Conservation (phyloP, 64 coral and sea anemone species). For the Montipora sp. region DNA sequence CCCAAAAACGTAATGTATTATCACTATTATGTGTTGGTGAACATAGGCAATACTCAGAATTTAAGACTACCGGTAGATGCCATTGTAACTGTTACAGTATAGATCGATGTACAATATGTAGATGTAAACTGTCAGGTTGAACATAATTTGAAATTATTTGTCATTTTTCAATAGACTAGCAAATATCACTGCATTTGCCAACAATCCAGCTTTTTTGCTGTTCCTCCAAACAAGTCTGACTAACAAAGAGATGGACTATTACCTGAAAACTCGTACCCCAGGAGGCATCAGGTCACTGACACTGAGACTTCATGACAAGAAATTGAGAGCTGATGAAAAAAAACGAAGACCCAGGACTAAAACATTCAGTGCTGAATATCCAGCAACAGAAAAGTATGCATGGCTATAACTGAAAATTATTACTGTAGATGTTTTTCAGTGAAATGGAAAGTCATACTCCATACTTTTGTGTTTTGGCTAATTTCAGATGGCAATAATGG, state of each 20-base stretch:
- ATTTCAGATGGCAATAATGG: no score
- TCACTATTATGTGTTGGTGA: no score
- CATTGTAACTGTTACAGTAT: no score
- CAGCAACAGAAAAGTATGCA: constrained; percentile 70
- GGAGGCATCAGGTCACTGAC: constrained; percentile 83
- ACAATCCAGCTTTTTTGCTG: constrained; percentile 70
- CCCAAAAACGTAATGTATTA: no score
- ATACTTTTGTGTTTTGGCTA: no score
- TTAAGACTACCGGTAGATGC: no score
- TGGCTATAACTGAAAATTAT: no score
- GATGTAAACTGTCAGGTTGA: background rate
- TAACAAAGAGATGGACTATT: constrained; percentile 74
- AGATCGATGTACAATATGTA: no score
- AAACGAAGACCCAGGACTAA: constrained; percentile 32
- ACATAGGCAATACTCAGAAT: no score
- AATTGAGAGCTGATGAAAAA: constrained; percentile 5
- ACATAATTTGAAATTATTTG: background rate
- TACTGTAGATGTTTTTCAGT: no score
- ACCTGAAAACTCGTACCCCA: constrained; percentile 70
- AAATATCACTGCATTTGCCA: constrained; percentile 59
- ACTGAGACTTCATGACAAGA: constrained; percentile 65
- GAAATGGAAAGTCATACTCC: no score
- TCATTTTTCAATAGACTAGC: constrained; percentile 50
- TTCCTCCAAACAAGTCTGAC: constrained; percentile 79
- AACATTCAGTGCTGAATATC: constrained; percentile 79